Percentiles rank a stretch among this genome's conserved stretches.
Evolutionary conservation across 2,888 invertebrate genomes (phyloP).

Genomic region (Chirona hameri): DNA sequence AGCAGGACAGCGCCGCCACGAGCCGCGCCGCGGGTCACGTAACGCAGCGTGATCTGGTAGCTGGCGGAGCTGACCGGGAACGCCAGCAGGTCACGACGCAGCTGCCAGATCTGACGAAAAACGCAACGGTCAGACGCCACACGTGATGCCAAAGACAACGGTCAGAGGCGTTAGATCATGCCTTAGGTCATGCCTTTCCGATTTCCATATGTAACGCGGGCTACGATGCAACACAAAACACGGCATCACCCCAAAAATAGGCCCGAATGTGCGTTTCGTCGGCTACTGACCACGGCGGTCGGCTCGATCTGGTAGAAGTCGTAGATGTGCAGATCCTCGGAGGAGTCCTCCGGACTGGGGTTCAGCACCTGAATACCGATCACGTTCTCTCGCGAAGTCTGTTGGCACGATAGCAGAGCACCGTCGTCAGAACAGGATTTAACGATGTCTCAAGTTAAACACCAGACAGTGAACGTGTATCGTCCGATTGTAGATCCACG

Average conservation of each 20-base stretch:
- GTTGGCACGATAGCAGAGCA: slow-evolving; percentile 29
- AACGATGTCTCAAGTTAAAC: no score
- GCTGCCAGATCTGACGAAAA: slow-evolving; percentile 57
- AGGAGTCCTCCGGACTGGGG: slow-evolving; percentile 81
- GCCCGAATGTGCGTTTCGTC: no score
- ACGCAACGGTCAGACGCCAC: not conserved
- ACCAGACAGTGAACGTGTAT: no score
- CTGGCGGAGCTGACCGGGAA: slow-evolving; percentile 87
- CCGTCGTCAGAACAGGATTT: no score
- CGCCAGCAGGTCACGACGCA: slow-evolving; percentile 76
- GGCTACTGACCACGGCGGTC: not conserved
- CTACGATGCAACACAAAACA: no score
- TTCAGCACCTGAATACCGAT: slow-evolving; percentile 85
- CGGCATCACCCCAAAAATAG: no score
- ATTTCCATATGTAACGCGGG: no score
- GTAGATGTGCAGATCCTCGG: slow-evolving; percentile 74
- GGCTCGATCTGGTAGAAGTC: slow-evolving; percentile 60
- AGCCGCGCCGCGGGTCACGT: slow-evolving; percentile 71
- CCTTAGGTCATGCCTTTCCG: no score
- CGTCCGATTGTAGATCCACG: no score
- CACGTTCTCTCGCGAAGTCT: slow-evolving; percentile 50
- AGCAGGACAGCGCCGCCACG: slow-evolving; percentile 78
- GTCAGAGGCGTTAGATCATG: no score
- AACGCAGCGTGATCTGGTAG: slow-evolving; percentile 73
- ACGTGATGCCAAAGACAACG: no score